A percentile compares a stretch with the other conserved stretches of the same genome.
These are phyloP conservation scores for Agriopis marginaria DNA, from an alignment of 2,888 invertebrate genomes.

Conservation along the genomic window DNA sequence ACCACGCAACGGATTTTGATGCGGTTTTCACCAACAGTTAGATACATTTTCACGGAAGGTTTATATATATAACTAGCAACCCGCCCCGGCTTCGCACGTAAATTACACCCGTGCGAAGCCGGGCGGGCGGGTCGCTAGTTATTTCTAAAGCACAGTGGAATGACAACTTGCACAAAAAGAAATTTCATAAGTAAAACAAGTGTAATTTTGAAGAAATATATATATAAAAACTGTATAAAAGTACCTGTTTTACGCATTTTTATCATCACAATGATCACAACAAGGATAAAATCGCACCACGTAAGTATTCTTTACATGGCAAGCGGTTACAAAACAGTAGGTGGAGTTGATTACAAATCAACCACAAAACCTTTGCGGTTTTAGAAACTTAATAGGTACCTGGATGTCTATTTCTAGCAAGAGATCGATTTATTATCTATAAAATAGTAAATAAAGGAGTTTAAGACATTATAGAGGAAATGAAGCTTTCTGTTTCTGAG, in stretches of 20 bases:
- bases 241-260: neutral
- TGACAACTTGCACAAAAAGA: no score
- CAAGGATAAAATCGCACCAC: neutral
- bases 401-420: slow-evolving; percentile 17
- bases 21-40: no score
- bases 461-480: neutral
- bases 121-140: no score
- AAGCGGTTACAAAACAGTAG: slow-evolving; percentile 17
- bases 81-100: no score
- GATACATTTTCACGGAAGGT: no score
- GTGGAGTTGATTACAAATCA: slow-evolving; percentile 37
- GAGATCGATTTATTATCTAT: slow-evolving; percentile 24
- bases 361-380: slow-evolving; percentile 44
- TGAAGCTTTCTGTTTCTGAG: slow-evolving; percentile 9
- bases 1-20: no score
- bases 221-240: neutral
- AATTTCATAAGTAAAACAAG: neutral
- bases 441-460: slow-evolving; percentile 5
- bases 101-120: no score
- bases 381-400: slow-evolving; percentile 35
- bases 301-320: slow-evolving; percentile 5
- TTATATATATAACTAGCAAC: no score
- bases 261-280: neutral
- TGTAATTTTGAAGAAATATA: neutral
- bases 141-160: neutral